These are phyloP conservation scores for Chiloscyllium punctatum DNA, from an alignment of 2,797 vertebrate species.

Conservation along the genomic window DNA sequence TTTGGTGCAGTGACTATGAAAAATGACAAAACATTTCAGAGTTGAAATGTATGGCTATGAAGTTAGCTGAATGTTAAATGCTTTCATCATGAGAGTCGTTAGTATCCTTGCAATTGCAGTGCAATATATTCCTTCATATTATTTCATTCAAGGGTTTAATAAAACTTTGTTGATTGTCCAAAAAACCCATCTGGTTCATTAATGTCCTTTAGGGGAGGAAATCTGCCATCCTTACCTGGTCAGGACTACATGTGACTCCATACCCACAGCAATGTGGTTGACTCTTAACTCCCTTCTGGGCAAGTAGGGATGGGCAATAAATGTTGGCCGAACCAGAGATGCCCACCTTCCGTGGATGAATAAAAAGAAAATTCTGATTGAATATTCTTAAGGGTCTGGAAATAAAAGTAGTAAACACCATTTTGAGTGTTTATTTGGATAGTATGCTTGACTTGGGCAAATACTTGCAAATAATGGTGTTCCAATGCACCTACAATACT, in stretches of 20 bases:
- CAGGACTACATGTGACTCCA: too few species aligned
- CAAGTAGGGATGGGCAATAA: too few species aligned
- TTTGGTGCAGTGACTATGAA: background rate
- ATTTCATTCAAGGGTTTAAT: background rate
- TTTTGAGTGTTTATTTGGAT: background rate
- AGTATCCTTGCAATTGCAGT: background rate
- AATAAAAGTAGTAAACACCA: background rate
- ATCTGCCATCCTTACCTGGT: too few species aligned
- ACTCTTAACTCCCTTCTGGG: too few species aligned
- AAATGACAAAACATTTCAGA: background rate
- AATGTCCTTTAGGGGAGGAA: too few species aligned
- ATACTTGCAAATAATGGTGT: background rate
- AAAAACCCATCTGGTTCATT: too few species aligned
- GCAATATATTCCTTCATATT: background rate
- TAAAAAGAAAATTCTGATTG: background rate
- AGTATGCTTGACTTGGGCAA: background rate
- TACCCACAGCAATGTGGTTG: too few species aligned
- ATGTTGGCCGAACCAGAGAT: too few species aligned
- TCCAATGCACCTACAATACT: background rate
- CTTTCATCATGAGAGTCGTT: too few species aligned
- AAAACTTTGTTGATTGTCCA: too few species aligned
- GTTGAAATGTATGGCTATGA: background rate
- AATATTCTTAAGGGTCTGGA: background rate
- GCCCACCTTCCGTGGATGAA: too few species aligned
- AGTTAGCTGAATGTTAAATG: background rate